Evolutionary conservation across 2,888 invertebrate genomes (phyloP).

Genomic region (Nemotelus pantherinus): DNA sequence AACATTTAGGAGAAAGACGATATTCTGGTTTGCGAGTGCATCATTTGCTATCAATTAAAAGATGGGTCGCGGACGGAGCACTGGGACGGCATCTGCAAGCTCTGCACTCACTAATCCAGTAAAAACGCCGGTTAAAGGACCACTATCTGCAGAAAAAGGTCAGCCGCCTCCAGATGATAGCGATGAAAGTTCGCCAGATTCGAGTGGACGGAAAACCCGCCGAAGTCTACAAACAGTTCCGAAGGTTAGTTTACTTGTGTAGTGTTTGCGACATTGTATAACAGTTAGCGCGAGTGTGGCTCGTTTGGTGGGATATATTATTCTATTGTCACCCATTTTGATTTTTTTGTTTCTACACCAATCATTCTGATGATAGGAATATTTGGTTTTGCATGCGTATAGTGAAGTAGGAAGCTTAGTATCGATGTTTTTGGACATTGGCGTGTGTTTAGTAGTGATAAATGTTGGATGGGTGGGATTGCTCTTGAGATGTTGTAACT

Average conservation of each 20-base stretch:
- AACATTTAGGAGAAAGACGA: no score
- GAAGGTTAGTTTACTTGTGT: conserved; percentile 31
- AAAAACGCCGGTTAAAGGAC: background rate
- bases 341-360: background rate
- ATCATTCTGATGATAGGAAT: no score
- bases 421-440: no score
- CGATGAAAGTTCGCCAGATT: conserved; percentile 35
- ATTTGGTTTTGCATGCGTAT: no score
- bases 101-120: background rate
- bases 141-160: background rate
- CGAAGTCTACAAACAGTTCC: conserved; percentile 15
- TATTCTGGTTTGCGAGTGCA: no score
- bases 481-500: conserved; percentile 2
- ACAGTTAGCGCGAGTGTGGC: conserved; percentile 8
- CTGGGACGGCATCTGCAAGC: background rate
- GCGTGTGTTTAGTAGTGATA: no score
- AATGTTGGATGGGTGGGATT: background rate
- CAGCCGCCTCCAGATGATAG: conserved; percentile 19
- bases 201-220: conserved; percentile 25
- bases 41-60: background rate
- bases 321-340: conserved; percentile 29
- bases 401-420: no score
- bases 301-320: background rate
- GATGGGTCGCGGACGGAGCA: conserved; percentile 38
- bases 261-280: conserved; percentile 22